phyloP scores from a whole-genome alignment of 1,140 invertebrate genomes.

The Agraylea sexmaculata region DNA sequence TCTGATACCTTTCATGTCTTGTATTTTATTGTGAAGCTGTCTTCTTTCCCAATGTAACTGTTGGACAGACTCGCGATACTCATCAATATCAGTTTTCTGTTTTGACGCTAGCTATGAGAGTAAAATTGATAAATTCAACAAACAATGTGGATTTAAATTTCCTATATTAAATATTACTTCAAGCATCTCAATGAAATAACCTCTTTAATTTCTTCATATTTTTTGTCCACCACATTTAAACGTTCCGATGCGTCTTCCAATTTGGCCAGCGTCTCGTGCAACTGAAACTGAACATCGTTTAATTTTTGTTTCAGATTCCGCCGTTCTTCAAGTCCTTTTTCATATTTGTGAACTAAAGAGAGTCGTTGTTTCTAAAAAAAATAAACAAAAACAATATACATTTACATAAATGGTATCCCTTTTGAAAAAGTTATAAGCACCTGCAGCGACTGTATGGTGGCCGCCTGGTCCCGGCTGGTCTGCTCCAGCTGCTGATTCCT shows the following conservation, averaged over 20 bases:
- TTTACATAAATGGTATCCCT: too few relatives aligned
- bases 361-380: too few relatives aligned
- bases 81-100: constrained; percentile 13
- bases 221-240: constrained; percentile 6
- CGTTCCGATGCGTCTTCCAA: constrained; percentile 9
- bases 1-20: constrained; percentile 38
- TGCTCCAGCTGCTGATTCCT: too few relatives aligned
- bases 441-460: too few relatives aligned
- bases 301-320: constrained; percentile 7
- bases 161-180: too few relatives aligned
- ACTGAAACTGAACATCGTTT: constrained; percentile 3
- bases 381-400: too few relatives aligned
- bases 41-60: constrained; percentile 26
- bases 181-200: too few relatives aligned
- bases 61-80: constrained; percentile 15
- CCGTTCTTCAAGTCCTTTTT: constrained; percentile 18
- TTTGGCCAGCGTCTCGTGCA: constrained; percentile 5
- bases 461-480: too few relatives aligned
- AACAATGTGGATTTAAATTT: too few relatives aligned
- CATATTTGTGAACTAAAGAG: too few relatives aligned
- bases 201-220: too few relatives aligned
- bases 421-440: too few relatives aligned
- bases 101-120: constrained; percentile 13
- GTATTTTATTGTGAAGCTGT: constrained; percentile 33
- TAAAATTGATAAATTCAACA: not conserved